Percentiles rank a stretch among this genome's conserved stretches.
These are phyloP conservation scores for Cheilosia vulpina DNA, from an alignment of 2,888 invertebrate genomes.

Conservation along the genomic window DNA sequence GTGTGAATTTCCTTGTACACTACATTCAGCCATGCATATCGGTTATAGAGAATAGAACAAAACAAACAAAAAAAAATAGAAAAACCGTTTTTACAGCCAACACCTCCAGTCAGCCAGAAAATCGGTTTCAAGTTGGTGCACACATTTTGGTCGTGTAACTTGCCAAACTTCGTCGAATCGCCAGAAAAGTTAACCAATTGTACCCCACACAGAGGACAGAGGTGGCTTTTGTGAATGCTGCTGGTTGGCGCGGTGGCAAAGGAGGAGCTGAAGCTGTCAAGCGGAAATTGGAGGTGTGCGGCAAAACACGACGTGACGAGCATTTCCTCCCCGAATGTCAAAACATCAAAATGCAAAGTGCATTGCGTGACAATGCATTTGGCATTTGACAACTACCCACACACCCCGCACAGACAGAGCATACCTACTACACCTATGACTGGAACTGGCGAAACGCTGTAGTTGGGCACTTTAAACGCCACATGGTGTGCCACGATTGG, in stretches of 20 bases:
- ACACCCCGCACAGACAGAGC: conserved; percentile 9
- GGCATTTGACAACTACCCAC: conserved; percentile 71
- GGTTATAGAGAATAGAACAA: background rate
- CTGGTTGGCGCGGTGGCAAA: background rate
- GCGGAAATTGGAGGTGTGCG: conserved; percentile 84
- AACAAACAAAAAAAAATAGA: conserved; percentile 10
- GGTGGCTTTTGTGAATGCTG: conserved; percentile 10
- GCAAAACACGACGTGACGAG: conserved; percentile 84
- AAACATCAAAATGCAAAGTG: conserved; percentile 82
- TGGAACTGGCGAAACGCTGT: conserved; percentile 47
- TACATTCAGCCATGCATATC: conserved; percentile 52
- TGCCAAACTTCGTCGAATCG: conserved; percentile 40
- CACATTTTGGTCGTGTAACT: conserved; percentile 64
- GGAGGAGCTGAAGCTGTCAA: conserved; percentile 60
- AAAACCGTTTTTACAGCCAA: conserved; percentile 58
- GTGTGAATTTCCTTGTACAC: conserved; percentile 71
- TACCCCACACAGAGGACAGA: conserved; percentile 7
- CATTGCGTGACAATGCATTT: conserved; percentile 76
- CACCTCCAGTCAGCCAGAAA: conserved; percentile 70
- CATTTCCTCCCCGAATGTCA: conserved; percentile 83
- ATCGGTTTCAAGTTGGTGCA: conserved; percentile 67
- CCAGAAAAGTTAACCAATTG: conserved; percentile 60
- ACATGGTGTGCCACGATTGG: conserved; percentile 73
- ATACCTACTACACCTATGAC: background rate
- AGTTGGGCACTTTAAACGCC: conserved; percentile 64